Conservation (phyloP, 2,888 invertebrate genomes). For the Eupeodes latifasciatus region DNA sequence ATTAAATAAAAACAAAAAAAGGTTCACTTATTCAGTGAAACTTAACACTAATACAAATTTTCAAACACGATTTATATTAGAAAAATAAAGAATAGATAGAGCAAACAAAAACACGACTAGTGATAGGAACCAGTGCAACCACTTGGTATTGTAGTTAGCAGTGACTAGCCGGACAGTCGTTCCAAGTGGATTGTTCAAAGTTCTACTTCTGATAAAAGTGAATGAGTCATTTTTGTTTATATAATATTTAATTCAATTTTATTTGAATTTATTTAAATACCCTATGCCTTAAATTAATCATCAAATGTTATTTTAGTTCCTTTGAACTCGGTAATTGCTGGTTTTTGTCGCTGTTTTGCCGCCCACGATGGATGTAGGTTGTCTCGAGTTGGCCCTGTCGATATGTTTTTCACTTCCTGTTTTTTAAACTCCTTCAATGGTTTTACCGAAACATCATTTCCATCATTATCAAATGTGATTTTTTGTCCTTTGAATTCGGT, state of each 20-base stretch:
- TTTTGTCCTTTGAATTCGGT: slow-evolving; percentile 72
- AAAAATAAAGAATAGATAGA: too few relatives aligned
- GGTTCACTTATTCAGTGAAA: too few relatives aligned
- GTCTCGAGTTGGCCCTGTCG: slow-evolving; percentile 18
- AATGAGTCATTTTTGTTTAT: not conserved
- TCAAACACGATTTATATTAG: too few relatives aligned
- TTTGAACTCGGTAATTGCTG: slow-evolving; percentile 79
- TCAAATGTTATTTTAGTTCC: slow-evolving; percentile 82
- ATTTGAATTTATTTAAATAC: not conserved
- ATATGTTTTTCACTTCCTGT: not conserved
- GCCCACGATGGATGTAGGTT: slow-evolving; percentile 82
- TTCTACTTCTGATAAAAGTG: too few relatives aligned
- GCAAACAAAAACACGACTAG: too few relatives aligned
- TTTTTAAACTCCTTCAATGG: not conserved
- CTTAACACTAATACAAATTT: too few relatives aligned
- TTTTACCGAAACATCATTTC: slow-evolving; percentile 5
- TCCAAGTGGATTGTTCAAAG: too few relatives aligned
- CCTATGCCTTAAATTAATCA: slow-evolving; percentile 67
- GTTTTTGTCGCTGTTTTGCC: slow-evolving; percentile 82
- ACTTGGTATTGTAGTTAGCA: too few relatives aligned
- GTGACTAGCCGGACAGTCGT: too few relatives aligned
- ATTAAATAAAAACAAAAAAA: too few relatives aligned
- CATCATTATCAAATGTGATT: slow-evolving; percentile 68
- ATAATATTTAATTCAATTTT: not conserved
- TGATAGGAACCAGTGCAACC: too few relatives aligned